Base-by-base conservation (phyloP, 2,888 invertebrate species). In the Diabrotica balteata region DNA sequence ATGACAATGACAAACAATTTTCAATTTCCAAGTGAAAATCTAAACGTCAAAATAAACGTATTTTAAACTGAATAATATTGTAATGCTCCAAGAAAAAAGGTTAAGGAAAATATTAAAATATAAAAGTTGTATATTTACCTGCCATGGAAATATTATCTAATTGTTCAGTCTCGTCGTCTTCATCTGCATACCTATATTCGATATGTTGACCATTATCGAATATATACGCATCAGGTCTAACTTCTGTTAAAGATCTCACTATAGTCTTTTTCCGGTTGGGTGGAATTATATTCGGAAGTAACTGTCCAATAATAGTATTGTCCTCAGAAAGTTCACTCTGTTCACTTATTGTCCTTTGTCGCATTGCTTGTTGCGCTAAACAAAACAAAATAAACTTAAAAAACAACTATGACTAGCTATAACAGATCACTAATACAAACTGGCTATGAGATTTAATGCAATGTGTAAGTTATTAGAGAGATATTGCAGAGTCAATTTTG, bases 171-270 rank as follows among this genome's bases (percentile, higher is more conserved):
- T 75, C 70, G 76, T 89, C 89, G 78, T 90, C 90, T 84, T 91
- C 90, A 72, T 90, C 89, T 61, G 90, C 87, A 22, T 90, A 89
- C 68, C 90, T 87, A 73, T 91, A 90, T 79, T 88, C 87, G 83
- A 91, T 90, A 78, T 91, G 90, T 43, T 86, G 84, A 45, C 87
- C 87, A 74, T 88, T 87, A 74, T 88, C 88, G 74, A 87, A 86
- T 67, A 88, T 88, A 73, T 87, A 87, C 11, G 88, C 87, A 77
- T 88, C 88, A 7, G 88, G 87, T 46, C 88, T 81, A 43, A 88
- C 90, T 80, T 91, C 91, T 1, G 91, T 91, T 68, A 91, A 81
- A 9, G 69, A 69, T 45, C 91, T 50, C 85, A 86, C 69, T 85
- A 84, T 69, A 79, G 83, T 52, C 86, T 76, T 73, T 51, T 84